Percentiles rank a stretch among this genome's conserved stretches.
phyloP scores from a whole-genome alignment of 37 sponge, comb jelly and placozoan species.

The Theonella swinhoei region DNA sequence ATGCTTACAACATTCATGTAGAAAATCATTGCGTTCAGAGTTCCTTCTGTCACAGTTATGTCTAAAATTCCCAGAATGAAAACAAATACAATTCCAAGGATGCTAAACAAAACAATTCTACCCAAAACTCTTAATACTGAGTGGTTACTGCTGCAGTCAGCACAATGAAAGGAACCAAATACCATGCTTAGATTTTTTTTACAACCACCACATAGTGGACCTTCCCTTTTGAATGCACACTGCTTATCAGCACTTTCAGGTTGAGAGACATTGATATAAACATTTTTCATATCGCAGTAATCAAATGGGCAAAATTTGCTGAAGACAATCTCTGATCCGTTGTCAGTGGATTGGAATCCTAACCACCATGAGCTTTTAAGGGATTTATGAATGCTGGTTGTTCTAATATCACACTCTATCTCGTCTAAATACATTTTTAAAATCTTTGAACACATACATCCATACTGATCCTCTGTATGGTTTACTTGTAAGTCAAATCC shows the following conservation, averaged over 20 bases:
- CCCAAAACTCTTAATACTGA: neutral
- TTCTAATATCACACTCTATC: neutral
- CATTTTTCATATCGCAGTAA: conserved; percentile 3
- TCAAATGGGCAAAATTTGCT: conserved; percentile 7
- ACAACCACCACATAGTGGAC: conserved; percentile 52
- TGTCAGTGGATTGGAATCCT: neutral
- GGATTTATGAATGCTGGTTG: neutral
- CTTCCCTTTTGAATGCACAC: conserved; percentile 47
- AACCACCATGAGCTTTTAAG: neutral
- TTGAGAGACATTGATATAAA: neutral
- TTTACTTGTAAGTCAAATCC: conserved; percentile 5
- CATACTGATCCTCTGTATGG: neutral
- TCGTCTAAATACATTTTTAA: neutral
- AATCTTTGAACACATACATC: neutral
- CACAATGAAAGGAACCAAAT: conserved; percentile 23
- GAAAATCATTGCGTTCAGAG: conserved; percentile 49
- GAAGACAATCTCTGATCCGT: neutral
- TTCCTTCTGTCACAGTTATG: conserved; percentile 41
- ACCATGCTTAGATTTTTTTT: conserved; percentile 13
- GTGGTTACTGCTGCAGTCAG: neutral
- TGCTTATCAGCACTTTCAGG: conserved; percentile 16
- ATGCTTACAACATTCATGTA: conserved; percentile 31
- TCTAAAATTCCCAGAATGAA: conserved; percentile 20
- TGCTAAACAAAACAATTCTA: conserved; percentile 2
- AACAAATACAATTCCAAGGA: conserved; percentile 34